Base-by-base conservation (phyloP, 1,140 invertebrate species). In the Zaprionus inermis region DNA sequence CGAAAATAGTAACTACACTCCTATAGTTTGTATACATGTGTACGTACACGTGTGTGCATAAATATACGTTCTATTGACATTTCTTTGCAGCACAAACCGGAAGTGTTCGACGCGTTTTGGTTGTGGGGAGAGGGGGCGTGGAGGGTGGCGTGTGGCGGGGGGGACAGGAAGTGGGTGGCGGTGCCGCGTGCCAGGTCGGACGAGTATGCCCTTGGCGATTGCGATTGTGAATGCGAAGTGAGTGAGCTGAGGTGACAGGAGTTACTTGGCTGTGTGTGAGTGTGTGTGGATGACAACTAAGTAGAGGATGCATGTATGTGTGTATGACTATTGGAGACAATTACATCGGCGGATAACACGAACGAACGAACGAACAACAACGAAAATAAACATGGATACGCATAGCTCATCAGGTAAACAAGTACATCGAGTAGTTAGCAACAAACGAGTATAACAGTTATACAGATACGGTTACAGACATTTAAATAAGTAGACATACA, bases 301-400 rank as follows among this genome's bases (percentile, higher is more conserved):
- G 38, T 44, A 22, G 44, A 20, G 44, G 44, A 60, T n/a, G 28
- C 49, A 49, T 32, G 41, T 32, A 56, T 54, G 24, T 22, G 6
- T 3, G 22, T 52, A n/a, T 52, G 22, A n/a, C 14, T 30, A 54
- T 24, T n/a, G 14, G 14, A 54, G 18, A 54, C 22, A 54, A 49
- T 44, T 51, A 22, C 49, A 54, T 54, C 51, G 51, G 44, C 44
- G 44, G 44, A 49, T 30, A 54, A 54, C 20, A 54, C 24, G 51
- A 54, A 54, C 51, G 22, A 54, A 24, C 44, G 44, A 44, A 44
- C 34, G 22, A 54, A 24, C 54, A 67, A 67, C 64, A 67, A 36
- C 49, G 49, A 64, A 54, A 56, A 49, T 46, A 57, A 67, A 59
- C 30, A 68, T 28, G 38, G 46, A 72, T 67, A 60, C 70, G 52